Evolutionary conservation across 2,888 invertebrate genomes (phyloP), one percentile per base, ranked within the genome.

Genomic region (Callinectes sapidus): DNA sequence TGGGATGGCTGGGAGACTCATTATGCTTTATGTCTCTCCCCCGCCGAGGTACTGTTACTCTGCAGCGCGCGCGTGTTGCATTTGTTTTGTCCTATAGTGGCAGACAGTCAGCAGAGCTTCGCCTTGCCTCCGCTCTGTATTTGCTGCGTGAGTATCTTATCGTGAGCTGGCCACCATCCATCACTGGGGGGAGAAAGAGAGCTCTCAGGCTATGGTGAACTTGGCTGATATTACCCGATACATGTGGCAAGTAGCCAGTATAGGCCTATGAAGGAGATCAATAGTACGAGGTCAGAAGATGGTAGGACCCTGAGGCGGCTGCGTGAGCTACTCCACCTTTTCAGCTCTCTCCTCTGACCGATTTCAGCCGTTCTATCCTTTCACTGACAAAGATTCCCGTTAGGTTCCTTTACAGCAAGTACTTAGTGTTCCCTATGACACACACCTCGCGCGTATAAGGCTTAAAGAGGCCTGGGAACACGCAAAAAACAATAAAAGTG

Each of bases 181-280:
- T 92, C 92, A 92, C 85, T n/a, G 39, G 86, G 86, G 61, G 87
- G 91, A 55, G 66, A 87, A 87, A 89, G 66, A 89, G 89, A 81
- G 81, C 87, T 66, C 55, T 77, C 61, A 77, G 42, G 89, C 61
- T 81, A 85, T 85, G 61, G 92, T 89, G 89, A 89, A 92, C 89
- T 81, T 89, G 92, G 89, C 92, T 92, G 92, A 92, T 92, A 92
- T 81, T 89, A 77, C 92, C 81, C 92, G 89, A 77, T 92, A 77
- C 89, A 89, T 92, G 92, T 92, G 92, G 92, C 92, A 92, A 88
- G 77, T 89, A 88, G 88, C 92, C 92, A 87, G 71, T 92, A 87
- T 92, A 92, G 92, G 92, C 92, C 92, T 92, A 92, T 92, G 92
- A 92, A 54, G 54, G 55, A 90, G 92, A 92, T 92, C 92, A 92